These are phyloP conservation scores for Wiebesia pumilae DNA, from an alignment of 1,140 invertebrate species.

Conservation along the genomic window DNA sequence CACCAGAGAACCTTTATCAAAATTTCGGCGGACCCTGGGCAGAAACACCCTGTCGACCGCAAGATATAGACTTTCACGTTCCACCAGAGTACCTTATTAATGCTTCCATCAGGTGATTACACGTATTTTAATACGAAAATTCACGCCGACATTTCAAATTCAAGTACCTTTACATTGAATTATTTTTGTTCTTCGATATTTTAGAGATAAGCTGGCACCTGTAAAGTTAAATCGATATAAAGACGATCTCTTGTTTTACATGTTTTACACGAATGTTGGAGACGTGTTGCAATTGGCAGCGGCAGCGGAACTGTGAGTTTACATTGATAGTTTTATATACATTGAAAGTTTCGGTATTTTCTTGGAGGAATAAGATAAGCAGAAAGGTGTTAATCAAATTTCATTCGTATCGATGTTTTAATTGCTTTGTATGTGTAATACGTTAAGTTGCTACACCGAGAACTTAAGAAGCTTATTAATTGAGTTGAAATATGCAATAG, in stretches of 20 bases:
- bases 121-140: background rate
- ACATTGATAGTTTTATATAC: background rate
- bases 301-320: constrained; percentile 95
- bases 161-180: no score
- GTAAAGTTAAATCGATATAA: constrained; percentile 97
- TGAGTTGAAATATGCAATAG: no score
- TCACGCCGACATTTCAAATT: no score
- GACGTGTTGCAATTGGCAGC: constrained; percentile 98
- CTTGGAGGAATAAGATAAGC: no score
- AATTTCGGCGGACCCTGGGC: constrained; percentile 99
- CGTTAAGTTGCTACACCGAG: no score
- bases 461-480: no score
- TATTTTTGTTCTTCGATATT: constrained; percentile 50
- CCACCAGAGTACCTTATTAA: constrained; percentile 99
- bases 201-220: constrained; percentile 93
- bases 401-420: no score
- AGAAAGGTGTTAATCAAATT: no score
- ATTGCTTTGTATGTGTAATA: no score
- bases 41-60: constrained; percentile 96
- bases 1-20: constrained; percentile 95
- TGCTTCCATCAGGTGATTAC: constrained; percentile 82
- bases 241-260: constrained; percentile 98
- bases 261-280: constrained; percentile 99
- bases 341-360: no score
- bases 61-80: constrained; percentile 99